These are phyloP conservation scores for Drosophila dunni DNA, from an alignment of 1,140 invertebrate genomes.

Conservation along the genomic window DNA sequence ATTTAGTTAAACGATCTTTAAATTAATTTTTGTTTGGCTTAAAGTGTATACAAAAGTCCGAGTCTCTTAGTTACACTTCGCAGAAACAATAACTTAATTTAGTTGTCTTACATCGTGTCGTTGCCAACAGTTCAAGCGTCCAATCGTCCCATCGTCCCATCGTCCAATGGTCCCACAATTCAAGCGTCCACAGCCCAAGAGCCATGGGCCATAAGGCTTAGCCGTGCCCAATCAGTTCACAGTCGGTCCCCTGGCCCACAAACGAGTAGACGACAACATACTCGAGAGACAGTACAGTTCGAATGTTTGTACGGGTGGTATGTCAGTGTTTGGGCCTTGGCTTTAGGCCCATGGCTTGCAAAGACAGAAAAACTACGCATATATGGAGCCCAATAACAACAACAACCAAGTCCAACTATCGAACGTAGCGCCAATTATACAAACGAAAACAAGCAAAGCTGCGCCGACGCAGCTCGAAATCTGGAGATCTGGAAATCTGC, in stretches of 20 bases:
- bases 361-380: constrained; percentile 50
- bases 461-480: constrained; percentile 45
- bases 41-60: constrained; percentile 35
- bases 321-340: constrained; percentile 35
- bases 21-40: neutral
- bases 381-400: constrained; percentile 42
- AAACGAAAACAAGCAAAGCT: constrained; percentile 39
- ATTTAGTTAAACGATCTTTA: no score
- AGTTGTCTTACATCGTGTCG: constrained; percentile 80
- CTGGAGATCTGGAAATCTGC: constrained; percentile 71
- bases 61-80: neutral
- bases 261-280: neutral
- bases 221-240: neutral
- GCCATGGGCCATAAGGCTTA: constrained; percentile 15
- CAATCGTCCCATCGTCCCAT: no score
- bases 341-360: neutral
- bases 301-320: constrained; percentile 64
- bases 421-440: constrained; percentile 74
- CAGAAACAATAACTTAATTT: constrained; percentile 79
- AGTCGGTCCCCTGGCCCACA: constrained; percentile 6
- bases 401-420: constrained; percentile 10
- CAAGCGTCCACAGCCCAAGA: constrained; percentile 35
- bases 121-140: constrained; percentile 55
- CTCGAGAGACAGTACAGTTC: neutral
- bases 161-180: constrained; percentile 37